phyloP scores from a whole-genome alignment of 2,888 invertebrate species.

The Argyresthia goedartella region DNA sequence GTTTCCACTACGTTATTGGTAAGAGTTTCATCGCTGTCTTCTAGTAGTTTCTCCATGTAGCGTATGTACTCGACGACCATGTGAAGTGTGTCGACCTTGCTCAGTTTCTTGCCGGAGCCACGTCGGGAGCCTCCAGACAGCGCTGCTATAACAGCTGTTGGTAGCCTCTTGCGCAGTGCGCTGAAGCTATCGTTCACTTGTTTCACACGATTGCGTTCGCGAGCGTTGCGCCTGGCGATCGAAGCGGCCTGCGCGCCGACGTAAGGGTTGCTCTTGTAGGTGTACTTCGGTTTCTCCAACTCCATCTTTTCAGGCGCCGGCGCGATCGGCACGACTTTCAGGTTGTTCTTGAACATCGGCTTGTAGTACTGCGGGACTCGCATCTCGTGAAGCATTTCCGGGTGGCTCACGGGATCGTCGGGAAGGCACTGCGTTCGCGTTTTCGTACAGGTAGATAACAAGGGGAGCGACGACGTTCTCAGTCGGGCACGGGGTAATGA shows the following conservation, averaged over 20 bases:
- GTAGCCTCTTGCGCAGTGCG: constrained; percentile 87
- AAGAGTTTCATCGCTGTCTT: constrained; percentile 74
- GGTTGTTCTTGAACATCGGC: constrained; percentile 16
- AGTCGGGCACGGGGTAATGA: constrained; percentile 36
- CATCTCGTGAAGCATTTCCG: constrained; percentile 34
- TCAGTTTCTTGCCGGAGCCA: constrained; percentile 86
- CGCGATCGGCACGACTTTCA: constrained; percentile 62
- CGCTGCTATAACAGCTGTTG: constrained; percentile 81
- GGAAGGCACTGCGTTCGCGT: constrained; percentile 15
- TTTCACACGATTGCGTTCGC: constrained; percentile 94
- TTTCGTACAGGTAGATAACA: constrained; percentile 14
- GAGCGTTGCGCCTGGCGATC: constrained; percentile 91
- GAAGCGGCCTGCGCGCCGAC: constrained; percentile 81
- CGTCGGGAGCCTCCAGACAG: constrained; percentile 75
- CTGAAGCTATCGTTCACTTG: constrained; percentile 95
- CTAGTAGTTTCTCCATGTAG: constrained; percentile 81
- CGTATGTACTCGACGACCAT: constrained; percentile 93
- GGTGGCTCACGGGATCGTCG: constrained; percentile 12
- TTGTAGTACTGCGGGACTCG: constrained; percentile 21
- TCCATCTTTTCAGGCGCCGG: constrained; percentile 60
- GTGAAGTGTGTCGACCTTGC: constrained; percentile 91
- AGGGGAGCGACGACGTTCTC: constrained; percentile 18
- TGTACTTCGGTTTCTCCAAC: constrained; percentile 73
- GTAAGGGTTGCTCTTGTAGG: constrained; percentile 67
- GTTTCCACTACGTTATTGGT: constrained; percentile 18